These are phyloP conservation scores for Asobara japonica DNA, from an alignment of 1,140 invertebrate species.

Conservation along the genomic window DNA sequence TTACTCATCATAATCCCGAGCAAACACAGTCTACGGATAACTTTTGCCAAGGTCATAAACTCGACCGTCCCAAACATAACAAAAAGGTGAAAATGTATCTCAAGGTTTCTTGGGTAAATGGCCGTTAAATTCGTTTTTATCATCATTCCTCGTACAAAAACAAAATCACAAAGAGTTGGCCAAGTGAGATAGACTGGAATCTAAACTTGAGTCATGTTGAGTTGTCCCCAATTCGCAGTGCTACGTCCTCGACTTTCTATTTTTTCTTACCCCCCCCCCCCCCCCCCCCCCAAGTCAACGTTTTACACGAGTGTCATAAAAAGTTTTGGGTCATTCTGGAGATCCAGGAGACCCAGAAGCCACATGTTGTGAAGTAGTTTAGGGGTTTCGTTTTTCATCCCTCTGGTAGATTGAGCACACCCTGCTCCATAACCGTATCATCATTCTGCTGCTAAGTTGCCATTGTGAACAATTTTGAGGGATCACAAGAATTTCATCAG, in stretches of 20 bases:
- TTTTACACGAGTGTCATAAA: conserved; percentile 5
- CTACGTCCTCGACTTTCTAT: no score
- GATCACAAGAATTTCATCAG: no score
- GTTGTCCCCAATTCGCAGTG: background rate
- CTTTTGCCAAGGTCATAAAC: conserved; percentile 13
- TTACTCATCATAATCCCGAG: conserved; percentile 17
- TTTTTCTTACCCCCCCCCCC: background rate
- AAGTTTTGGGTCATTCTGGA: background rate
- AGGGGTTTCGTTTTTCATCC: background rate
- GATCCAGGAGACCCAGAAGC: background rate
- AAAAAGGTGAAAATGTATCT: background rate
- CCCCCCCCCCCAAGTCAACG: background rate
- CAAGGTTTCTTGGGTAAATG: background rate
- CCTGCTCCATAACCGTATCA: background rate
- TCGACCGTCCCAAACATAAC: background rate
- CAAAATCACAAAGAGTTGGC: background rate
- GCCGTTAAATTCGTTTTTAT: background rate
- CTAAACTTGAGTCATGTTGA: background rate
- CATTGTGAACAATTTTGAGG: no score
- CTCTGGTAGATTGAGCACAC: background rate
- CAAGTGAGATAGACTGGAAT: background rate
- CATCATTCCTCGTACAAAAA: background rate
- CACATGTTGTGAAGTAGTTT: background rate
- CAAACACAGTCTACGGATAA: background rate
- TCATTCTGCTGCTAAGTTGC: background rate